phyloP scores from a whole-genome alignment of 2,888 invertebrate species.

The Dicycla oo region DNA sequence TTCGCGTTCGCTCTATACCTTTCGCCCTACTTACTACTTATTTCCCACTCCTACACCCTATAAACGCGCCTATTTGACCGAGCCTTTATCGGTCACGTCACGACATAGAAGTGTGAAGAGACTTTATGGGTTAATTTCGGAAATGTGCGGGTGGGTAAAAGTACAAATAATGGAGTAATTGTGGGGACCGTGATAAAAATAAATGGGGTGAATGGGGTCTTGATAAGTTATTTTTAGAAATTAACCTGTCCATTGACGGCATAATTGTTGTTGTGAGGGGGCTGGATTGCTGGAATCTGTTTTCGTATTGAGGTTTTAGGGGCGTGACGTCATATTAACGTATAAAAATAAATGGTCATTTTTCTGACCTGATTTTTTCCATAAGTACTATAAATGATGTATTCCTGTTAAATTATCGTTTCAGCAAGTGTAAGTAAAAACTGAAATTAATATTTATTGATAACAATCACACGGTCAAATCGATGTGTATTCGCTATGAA shows the following conservation, averaged over 20 bases:
- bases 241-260: slow-evolving; percentile 23
- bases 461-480: not conserved
- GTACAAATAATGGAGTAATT: slow-evolving; percentile 39
- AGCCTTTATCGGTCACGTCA: slow-evolving; percentile 24
- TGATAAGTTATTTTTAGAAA: slow-evolving; percentile 37
- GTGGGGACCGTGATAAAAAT: slow-evolving; percentile 39
- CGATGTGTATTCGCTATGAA: not conserved
- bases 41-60: too few species aligned
- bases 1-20: too few species aligned
- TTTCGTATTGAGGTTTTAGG: slow-evolving; percentile 5
- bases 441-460: too few species aligned
- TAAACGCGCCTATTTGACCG: slow-evolving; percentile 1
- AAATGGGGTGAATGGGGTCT: slow-evolving; percentile 11
- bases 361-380: not conserved
- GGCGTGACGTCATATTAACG: not conserved
- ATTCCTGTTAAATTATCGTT: not conserved
- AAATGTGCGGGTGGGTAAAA: slow-evolving; percentile 12
- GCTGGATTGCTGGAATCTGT: not conserved
- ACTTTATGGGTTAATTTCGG: slow-evolving; percentile 44
- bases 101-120: slow-evolving; percentile 19
- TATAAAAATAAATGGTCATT: not conserved
- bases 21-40: not conserved
- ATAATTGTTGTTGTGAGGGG: not conserved
- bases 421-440: too few species aligned
- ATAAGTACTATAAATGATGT: not conserved